These are phyloP conservation scores for Triplophysa tibetana DNA, from an alignment of 2,113 vertebrate genomes.

Conservation along the genomic window DNA sequence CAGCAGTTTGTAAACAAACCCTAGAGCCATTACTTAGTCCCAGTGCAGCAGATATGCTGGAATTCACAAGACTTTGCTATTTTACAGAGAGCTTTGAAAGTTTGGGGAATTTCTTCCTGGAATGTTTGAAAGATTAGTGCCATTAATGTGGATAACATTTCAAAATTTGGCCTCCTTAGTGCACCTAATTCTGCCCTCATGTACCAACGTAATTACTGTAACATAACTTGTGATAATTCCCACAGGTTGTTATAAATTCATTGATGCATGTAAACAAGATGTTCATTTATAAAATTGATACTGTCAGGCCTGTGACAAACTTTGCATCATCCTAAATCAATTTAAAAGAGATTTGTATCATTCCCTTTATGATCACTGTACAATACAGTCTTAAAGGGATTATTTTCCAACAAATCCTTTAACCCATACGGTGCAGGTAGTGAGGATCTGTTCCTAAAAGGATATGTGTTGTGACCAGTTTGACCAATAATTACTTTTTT, in stretches of 20 bases:
- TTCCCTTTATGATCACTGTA: no score
- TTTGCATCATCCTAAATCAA: neutral
- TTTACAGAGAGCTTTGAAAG: conserved; percentile 28
- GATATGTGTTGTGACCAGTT: no score
- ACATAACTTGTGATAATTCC: neutral
- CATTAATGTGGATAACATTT: conserved; percentile 23
- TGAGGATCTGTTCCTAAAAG: no score
- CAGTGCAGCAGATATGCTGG: conserved; percentile 45
- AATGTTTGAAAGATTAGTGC: conserved; percentile 38
- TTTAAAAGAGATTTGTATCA: neutral
- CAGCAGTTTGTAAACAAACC: conserved; percentile 49
- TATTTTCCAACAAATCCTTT: no score
- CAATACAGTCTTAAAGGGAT: no score
- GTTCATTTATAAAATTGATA: neutral
- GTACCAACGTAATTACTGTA: no score
- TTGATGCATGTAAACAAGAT: neutral
- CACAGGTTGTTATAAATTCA: no score
- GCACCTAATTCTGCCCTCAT: neutral
- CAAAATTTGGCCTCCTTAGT: conserved; percentile 13
- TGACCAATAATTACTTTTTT: no score
- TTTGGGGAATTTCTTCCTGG: conserved; percentile 3
- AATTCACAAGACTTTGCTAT: conserved; percentile 47
- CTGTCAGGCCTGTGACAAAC: no score
- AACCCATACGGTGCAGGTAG: no score
- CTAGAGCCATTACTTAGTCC: conserved; percentile 41